These are phyloP conservation scores for Camponotus pennsylvanicus DNA, from an alignment of 1,140 invertebrate species.

Conservation along the genomic window DNA sequence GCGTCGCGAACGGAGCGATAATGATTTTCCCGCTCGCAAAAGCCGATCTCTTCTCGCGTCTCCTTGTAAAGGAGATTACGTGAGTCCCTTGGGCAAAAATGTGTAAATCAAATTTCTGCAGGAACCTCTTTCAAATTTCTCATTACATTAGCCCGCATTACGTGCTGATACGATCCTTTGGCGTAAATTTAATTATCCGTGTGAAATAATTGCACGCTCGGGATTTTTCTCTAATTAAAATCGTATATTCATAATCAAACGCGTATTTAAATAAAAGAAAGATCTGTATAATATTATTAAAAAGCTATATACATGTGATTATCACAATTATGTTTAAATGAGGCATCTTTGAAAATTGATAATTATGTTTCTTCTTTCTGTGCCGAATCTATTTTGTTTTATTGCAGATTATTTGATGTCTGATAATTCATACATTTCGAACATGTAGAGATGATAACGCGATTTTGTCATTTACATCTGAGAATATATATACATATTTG, in stretches of 20 bases:
- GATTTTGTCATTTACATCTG: constrained; percentile 20
- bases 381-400: background rate
- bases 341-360: background rate
- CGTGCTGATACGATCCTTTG: background rate
- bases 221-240: background rate
- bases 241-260: background rate
- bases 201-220: background rate
- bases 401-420: constrained; percentile 18
- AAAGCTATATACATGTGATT: background rate
- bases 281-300: background rate
- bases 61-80: background rate
- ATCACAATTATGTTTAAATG: background rate
- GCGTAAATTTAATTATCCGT: constrained; percentile 6
- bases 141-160: background rate
- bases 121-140: background rate
- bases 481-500: no score
- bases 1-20: background rate
- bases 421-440: constrained; percentile 27
- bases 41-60: background rate
- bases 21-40: background rate
- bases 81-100: background rate
- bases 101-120: background rate
- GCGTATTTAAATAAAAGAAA: background rate
- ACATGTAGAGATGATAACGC: background rate
- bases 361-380: background rate